Conservation (phyloP, 2,797 vertebrate species). For the Xyrichtys novacula region DNA sequence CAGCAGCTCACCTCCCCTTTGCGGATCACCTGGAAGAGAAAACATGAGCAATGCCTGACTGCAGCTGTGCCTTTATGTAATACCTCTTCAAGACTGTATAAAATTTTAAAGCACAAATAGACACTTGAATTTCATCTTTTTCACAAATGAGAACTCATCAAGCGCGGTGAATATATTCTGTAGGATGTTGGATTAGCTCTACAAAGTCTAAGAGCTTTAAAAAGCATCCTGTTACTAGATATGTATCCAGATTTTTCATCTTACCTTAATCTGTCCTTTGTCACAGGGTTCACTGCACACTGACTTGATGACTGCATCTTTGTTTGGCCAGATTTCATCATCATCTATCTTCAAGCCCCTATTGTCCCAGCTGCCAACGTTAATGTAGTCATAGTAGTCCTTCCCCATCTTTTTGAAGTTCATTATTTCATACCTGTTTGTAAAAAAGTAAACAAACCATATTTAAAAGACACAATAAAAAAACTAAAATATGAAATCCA, state of each 20-base stretch:
- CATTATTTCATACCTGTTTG: slow-evolving; percentile 97
- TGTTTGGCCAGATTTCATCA: slow-evolving; percentile 95
- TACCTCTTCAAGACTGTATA: too few relatives aligned
- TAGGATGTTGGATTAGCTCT: too few relatives aligned
- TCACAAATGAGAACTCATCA: not conserved
- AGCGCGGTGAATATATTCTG: not conserved
- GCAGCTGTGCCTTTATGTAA: not conserved
- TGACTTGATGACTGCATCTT: slow-evolving; percentile 91
- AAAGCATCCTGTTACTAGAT: not conserved
- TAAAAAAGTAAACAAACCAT: slow-evolving; percentile 7
- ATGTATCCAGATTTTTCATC: not conserved
- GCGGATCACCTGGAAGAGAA: slow-evolving; percentile 91
- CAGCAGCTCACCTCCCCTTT: slow-evolving; percentile 99
- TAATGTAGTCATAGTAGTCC: slow-evolving; percentile 97
- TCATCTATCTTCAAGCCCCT: slow-evolving; percentile 96
- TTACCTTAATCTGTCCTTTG: slow-evolving; percentile 97
- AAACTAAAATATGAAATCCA: slow-evolving; percentile 3
- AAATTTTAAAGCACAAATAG: not conserved
- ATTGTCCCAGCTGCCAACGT: slow-evolving; percentile 97
- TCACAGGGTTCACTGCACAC: slow-evolving; percentile 98
- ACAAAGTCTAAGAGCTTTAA: too few relatives aligned
- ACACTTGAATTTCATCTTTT: not conserved
- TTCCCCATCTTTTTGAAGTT: slow-evolving; percentile 99
- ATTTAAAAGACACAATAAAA: not conserved
- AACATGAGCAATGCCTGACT: slow-evolving; percentile 8